Evolutionary conservation across 1,140 invertebrate species (phyloP), one percentile per base, ranked within the genome.

Genomic region (Drosophila sechellia): DNA sequence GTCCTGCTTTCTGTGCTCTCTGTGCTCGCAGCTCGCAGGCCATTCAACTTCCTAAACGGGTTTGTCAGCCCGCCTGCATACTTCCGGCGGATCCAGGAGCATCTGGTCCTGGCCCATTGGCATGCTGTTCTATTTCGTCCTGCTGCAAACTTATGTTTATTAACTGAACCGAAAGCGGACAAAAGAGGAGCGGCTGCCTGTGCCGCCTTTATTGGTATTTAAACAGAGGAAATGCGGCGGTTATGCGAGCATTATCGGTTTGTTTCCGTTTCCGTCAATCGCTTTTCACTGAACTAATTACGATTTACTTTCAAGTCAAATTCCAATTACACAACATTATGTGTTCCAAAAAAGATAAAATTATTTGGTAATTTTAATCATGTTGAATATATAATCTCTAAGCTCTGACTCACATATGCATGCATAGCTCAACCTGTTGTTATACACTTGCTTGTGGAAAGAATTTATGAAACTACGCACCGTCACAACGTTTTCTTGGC

Each of bases 1-100:
- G 12, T 13, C 37, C 37, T 39, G 13, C 13, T 37, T 12, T 10
- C 37, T 39, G 4, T 12, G 11, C 13, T 42, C 40, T 22, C 20
- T 0, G n/a, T 20, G 25, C 17, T 27, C 34, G 31, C 31, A 13
- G 52, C 22, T 59, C n/a, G 17, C 64, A 43, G 69, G 66, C 66
- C 39, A 54, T 52, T 55, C 48, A 59, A 55, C 72, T 54, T 68
- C 61, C 63, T 69, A 68, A 77, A 77, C 61, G 72, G 60, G 61
- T 77, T 76, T 77, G 74, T 75, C 71, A 65, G 53, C 54, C 40
- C 59, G 71, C 72, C 72, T 65, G 43, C 45, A 43, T 46, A 37
- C 60, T 66, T 75, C 72, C 72, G 70, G 59, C 42, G 22, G 15
- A n/a, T n/a, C 13, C 40, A 25, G 17, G 25, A 46, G 40, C 43